Evolutionary conservation across 2,797 vertebrate genomes (phyloP), one percentile per base, ranked within the genome.

Genomic region (Pampus argenteus): DNA sequence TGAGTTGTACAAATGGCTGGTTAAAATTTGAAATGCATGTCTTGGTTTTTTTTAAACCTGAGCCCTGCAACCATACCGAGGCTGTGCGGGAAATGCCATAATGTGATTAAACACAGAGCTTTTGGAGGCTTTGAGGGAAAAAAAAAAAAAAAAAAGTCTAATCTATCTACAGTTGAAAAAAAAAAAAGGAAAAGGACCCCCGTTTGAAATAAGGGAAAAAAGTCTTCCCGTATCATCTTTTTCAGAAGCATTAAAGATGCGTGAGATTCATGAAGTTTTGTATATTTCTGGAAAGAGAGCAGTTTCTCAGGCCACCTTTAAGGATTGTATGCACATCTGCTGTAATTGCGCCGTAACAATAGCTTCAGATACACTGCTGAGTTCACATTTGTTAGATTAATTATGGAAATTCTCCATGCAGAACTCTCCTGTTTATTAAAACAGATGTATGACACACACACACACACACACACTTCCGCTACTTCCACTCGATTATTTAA

Each of bases 101-200:
- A 92, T 90, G 89, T 90, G 91, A 92, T 93, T 92, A 91, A 90
- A 89, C 82, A 89, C 83, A 86, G 83, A 85, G 90, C 89, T 91
- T 86, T 85, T 76, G 68, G 78, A 84, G 74, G 82, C 85, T 90
- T 91, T 88, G 76, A 89, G 83, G 81, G n/a, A n/a, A n/a, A n/a
- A n/a, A n/a, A n/a, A 51, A 74, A 71, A 77, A 45, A 58, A 47
- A 77, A 77, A 85, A 83, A 81, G 66, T 85, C 66, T 82, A 83
- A 91, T 90, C 88, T 82, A 74, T 79, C 81, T 52, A 57, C 79
- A 78, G 85, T 86, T 76, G 67, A 72, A 81, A 68, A n/a, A n/a
- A n/a, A n/a, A n/a, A 57, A 88, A 86, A 78, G 78, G 69, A 78
- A 86, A 86, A 86, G 81, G 80, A 91, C 85, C 85, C 60, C 64